Percentiles rank a stretch among this genome's conserved stretches.
These are phyloP conservation scores for Mesocricetus auratus DNA, from an alignment of 2,113 vertebrate species.

Conservation along the genomic window DNA sequence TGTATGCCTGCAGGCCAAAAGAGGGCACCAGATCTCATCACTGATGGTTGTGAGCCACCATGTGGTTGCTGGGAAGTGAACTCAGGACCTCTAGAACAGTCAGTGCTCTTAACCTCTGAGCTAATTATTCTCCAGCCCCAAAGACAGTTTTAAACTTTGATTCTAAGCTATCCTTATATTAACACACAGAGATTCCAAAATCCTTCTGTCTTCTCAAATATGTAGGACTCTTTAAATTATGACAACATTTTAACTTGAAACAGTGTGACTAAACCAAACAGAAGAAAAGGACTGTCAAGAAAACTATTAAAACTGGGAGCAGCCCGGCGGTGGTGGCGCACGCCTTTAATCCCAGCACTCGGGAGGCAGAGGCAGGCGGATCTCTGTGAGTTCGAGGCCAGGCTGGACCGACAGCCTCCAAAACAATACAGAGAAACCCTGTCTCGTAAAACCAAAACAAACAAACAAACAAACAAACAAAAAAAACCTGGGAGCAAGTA, in stretches of 20 bases:
- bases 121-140: neutral
- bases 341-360: neutral
- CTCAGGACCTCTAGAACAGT: neutral
- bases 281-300: neutral
- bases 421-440: neutral
- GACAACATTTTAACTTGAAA: neutral
- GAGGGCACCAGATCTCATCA: no score
- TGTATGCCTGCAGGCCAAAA: no score
- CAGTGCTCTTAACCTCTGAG: neutral
- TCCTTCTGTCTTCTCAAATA: neutral
- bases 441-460: no score
- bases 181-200: neutral
- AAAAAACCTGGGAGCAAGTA: no score
- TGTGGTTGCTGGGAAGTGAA: neutral
- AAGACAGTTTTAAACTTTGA: neutral
- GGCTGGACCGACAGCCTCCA: no score
- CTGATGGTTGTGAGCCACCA: neutral
- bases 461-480: no score
- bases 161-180: neutral
- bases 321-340: neutral
- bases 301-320: neutral
- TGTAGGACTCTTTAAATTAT: neutral
- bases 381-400: neutral
- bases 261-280: neutral
- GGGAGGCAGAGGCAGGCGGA: neutral